Conservation (phyloP, 2,113 vertebrate species). For the Mus spicilegus region DNA sequence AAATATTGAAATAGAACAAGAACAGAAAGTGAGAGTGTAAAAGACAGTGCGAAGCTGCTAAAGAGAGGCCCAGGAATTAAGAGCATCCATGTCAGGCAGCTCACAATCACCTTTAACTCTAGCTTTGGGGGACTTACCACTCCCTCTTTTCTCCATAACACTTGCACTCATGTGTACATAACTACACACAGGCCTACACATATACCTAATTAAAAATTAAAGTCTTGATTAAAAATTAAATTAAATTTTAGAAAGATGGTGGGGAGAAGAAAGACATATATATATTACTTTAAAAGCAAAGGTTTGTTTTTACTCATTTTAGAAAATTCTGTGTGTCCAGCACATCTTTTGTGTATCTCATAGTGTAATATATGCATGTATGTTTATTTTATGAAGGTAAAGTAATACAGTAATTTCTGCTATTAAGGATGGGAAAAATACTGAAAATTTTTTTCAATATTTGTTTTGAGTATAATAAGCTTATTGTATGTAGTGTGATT, state of each 20-base stretch:
- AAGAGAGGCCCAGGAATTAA: background rate
- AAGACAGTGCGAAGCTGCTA: background rate
- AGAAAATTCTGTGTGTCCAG: background rate
- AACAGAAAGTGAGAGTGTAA: background rate
- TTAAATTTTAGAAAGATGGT: background rate
- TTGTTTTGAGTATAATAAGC: constrained; percentile 26
- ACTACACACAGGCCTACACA: background rate
- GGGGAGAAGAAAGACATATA: background rate
- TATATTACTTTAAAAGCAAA: constrained; percentile 30
- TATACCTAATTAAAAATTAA: background rate
- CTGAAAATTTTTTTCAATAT: background rate
- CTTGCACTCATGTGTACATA: background rate
- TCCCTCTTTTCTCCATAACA: background rate
- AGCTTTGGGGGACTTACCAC: background rate
- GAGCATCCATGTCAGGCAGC: background rate
- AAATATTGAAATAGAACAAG: background rate
- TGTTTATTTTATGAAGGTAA: background rate
- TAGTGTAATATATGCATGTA: background rate
- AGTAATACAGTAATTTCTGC: constrained; percentile 17
- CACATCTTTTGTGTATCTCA: background rate
- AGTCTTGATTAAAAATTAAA: background rate
- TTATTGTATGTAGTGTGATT: constrained; percentile 22
- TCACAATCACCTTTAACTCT: too few species aligned
- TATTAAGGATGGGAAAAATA: background rate
- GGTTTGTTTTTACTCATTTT: background rate